Percentiles rank a stretch among this genome's conserved stretches.
These are phyloP conservation scores for Papilio polyxenes DNA, from an alignment of 1,140 invertebrate species.

Conservation along the genomic window DNA sequence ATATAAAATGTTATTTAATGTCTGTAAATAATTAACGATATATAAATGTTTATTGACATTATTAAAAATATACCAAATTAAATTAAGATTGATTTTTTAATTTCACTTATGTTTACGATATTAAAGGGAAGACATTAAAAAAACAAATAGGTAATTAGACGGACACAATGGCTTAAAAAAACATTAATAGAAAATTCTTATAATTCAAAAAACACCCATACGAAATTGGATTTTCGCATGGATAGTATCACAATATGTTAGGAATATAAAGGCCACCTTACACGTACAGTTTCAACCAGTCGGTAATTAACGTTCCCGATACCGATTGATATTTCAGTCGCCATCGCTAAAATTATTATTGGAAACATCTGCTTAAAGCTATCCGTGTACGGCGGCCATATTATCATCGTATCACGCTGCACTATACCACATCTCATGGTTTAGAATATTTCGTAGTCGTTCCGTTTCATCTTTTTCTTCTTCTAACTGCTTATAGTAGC, in stretches of 20 bases:
- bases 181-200: neutral
- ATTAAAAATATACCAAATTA: constrained; percentile 40
- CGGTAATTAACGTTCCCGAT: neutral
- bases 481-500: constrained; percentile 61
- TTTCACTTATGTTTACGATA: constrained; percentile 13
- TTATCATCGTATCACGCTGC: constrained; percentile 41
- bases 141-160: neutral
- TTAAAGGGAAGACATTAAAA: neutral
- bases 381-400: neutral
- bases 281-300: neutral
- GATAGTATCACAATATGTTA: neutral
- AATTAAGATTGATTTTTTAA: neutral
- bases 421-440: constrained; percentile 59
- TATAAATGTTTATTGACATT: neutral
- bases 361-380: neutral
- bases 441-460: constrained; percentile 50
- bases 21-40: constrained; percentile 21
- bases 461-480: constrained; percentile 56
- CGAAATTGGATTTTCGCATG: no score
- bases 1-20: neutral
- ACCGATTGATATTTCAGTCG: neutral
- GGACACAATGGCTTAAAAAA: neutral
- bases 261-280: neutral
- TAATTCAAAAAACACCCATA: no score
- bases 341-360: neutral